Conservation (phyloP, 2,888 invertebrate genomes). For the Lacanobia oleracea region DNA sequence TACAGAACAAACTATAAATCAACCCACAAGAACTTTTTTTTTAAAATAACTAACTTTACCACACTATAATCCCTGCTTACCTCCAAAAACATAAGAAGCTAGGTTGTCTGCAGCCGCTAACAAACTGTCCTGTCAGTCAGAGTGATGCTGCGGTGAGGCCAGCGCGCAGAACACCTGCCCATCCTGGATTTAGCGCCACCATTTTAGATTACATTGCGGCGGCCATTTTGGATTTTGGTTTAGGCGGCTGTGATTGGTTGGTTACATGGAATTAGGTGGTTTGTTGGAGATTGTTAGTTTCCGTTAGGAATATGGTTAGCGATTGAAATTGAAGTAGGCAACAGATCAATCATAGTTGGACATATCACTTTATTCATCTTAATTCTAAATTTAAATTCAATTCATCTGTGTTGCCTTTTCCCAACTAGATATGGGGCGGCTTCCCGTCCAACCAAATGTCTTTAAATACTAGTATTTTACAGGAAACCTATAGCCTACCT, state of each 20-base stretch:
- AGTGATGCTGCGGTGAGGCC: constrained; percentile 44
- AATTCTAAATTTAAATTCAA: too few species aligned
- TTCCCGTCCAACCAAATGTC: too few species aligned
- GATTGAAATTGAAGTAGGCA: too few species aligned
- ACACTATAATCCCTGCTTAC: neutral
- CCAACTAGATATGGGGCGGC: too few species aligned
- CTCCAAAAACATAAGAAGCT: constrained; percentile 30
- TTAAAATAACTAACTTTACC: neutral
- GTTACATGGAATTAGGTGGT: constrained; percentile 11
- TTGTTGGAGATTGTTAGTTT: neutral
- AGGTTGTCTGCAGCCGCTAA: constrained; percentile 19
- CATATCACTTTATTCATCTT: too few species aligned
- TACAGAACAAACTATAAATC: neutral
- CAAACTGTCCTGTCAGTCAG: constrained; percentile 53
- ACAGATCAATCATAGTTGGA: too few species aligned
- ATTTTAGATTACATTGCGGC: constrained; percentile 32
- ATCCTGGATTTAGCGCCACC: constrained; percentile 24
- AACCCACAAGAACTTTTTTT: neutral
- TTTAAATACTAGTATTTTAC: too few species aligned
- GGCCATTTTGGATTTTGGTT: constrained; percentile 9
- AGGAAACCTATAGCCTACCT: too few species aligned
- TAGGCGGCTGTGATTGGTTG: constrained; percentile 32
- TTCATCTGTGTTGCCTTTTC: too few species aligned
- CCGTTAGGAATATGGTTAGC: neutral
- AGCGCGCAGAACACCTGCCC: constrained; percentile 42